Evolutionary conservation across 2,888 invertebrate species (phyloP), one percentile per base, ranked within the genome.

Genomic region (Zootermopsis nevadensis): DNA sequence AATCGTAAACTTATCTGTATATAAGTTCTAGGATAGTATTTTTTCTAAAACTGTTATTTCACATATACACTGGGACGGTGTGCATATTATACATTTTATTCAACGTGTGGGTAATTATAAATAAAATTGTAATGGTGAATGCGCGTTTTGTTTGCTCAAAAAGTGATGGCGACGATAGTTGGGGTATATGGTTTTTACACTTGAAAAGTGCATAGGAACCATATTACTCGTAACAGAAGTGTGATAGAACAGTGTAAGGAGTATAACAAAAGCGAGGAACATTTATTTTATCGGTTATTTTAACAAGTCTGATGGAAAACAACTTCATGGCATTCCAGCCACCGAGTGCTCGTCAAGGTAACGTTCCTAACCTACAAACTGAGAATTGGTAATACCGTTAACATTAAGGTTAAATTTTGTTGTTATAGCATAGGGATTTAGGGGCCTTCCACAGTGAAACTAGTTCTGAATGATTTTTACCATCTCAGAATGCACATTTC

Each of bases 301-400:
- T 27, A 60, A 27, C 3, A 12, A 60, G 48, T 48, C 15, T 60
- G 1, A 27, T n/a, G n/a, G 27, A 27, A 60, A 60, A 10, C 33
- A 77, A 60, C 86, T 88, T 87, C 86, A 95, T 95, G 95, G 95
- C 95, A 93, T 96, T 95, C 93, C 93, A 95, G 88, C 95, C 94
- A 89, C 93, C 95, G 42, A 95, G 94, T 90, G 94, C 95, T 86
- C 94, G 94, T 88, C 93, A 95, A 94, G 95, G 95, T 95, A 90
- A 31, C 33, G 76, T 81, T 82, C 74, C 30, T n/a, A 30, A 76
- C 27, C n/a, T 60, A 60, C 15, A 67, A 66, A 31, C 33, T 53
- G 27, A 27, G n/a, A 42, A 22, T 15, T 72, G 27, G 53, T 55
- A 22, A 33, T 55, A 42, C 81, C 79, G 24, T 38, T 83, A 84